Percentiles rank a stretch among this genome's conserved stretches.
phyloP scores from a whole-genome alignment of 2,113 vertebrate genomes.

The Oncorhynchus kisutch region DNA sequence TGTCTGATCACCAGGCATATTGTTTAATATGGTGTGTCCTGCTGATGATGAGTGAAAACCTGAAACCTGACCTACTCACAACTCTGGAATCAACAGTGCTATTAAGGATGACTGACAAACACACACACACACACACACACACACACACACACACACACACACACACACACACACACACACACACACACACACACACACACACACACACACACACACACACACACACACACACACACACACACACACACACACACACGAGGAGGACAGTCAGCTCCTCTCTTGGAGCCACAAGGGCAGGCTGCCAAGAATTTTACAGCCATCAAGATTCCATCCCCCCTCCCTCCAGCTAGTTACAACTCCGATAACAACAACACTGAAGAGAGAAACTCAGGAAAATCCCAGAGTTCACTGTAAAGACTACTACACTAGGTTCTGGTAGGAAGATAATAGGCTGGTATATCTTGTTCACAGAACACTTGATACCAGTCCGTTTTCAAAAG shows the following conservation, averaged over 20 bases:
- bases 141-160: no score
- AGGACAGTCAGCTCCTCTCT: neutral
- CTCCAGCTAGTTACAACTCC: neutral
- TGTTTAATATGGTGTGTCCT: no score
- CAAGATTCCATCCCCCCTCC: constrained; percentile 30
- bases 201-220: neutral
- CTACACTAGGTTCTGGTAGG: no score
- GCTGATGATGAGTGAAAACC: constrained; percentile 52
- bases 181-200: no score
- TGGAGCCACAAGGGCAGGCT: constrained; percentile 6
- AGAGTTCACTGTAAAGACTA: no score
- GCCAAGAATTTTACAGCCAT: constrained; percentile 51
- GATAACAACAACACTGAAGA: constrained; percentile 4
- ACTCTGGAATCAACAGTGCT: constrained; percentile 14
- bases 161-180: no score
- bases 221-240: neutral
- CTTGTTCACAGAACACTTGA: no score
- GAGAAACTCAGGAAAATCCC: neutral
- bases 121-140: no score
- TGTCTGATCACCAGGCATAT: no score
- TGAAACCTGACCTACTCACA: constrained; percentile 59
- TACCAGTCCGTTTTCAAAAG: no score
- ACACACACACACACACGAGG: neutral
- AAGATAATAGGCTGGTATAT: no score
- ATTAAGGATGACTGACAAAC: constrained; percentile 1